Conservation (phyloP, 2,888 invertebrate genomes). For the Chouioia cunea region DNA sequence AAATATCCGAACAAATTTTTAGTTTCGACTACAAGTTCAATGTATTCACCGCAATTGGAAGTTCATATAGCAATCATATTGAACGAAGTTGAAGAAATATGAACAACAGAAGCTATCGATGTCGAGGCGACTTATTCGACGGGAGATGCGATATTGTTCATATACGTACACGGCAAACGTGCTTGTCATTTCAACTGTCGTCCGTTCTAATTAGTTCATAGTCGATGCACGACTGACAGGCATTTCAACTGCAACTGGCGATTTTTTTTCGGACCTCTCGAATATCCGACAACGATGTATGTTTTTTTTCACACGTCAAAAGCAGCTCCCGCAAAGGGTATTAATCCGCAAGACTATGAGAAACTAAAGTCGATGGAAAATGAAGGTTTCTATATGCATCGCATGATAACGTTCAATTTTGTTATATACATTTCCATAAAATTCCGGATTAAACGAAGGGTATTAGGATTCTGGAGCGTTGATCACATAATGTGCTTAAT, state of each 20-base stretch:
- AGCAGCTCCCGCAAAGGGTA: neutral
- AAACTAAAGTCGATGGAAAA: too few species aligned
- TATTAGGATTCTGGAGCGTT: too few species aligned
- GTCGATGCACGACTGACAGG: conserved; percentile 46
- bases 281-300: neutral
- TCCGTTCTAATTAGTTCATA: conserved; percentile 51
- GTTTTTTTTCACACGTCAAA: conserved; percentile 14
- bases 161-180: neutral
- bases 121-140: conserved; percentile 26
- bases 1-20: neutral
- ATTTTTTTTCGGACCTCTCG: conserved; percentile 12
- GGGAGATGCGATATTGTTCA: neutral
- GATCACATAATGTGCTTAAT: too few species aligned
- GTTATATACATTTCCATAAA: too few species aligned
- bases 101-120: conserved; percentile 13
- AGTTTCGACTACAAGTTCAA: conserved; percentile 12
- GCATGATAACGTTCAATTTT: too few species aligned
- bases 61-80: conserved; percentile 42
- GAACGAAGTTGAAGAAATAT: conserved; percentile 48
- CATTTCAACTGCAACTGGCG: conserved; percentile 11
- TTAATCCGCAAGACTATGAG: too few species aligned
- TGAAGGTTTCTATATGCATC: too few species aligned
- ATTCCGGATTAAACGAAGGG: too few species aligned
- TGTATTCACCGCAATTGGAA: conserved; percentile 23
- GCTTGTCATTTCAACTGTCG: conserved; percentile 30